A percentile compares a stretch with the other conserved stretches of the same genome.
phyloP scores from a whole-genome alignment of 1,140 invertebrate genomes.

The Globodera rostochiensis region DNA sequence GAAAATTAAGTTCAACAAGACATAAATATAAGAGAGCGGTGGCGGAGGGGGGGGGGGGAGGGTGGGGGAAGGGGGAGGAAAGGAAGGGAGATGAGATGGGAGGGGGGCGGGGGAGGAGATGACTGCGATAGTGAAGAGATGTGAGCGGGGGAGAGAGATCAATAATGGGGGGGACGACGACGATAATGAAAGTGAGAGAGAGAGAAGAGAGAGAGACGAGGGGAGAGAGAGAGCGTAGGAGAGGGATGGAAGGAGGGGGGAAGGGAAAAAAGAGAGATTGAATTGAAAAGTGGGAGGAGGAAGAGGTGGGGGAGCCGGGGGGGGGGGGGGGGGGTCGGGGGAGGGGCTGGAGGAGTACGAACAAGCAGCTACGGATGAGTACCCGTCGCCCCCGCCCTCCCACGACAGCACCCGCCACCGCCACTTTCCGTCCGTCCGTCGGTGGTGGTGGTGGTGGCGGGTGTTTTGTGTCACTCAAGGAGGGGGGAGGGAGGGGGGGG shows the following conservation, averaged over 20 bases:
- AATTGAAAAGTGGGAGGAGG: background rate
- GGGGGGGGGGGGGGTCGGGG: too few relatives aligned
- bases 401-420: background rate
- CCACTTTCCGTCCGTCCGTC: background rate
- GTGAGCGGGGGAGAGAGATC: background rate
- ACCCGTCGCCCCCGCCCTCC: background rate
- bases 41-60: background rate
- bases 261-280: background rate
- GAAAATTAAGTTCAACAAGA: conserved; percentile 7
- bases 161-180: background rate
- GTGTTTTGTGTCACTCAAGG: background rate
- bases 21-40: background rate
- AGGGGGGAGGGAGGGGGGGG: too few relatives aligned
- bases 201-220: background rate
- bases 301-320: background rate
- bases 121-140: background rate
- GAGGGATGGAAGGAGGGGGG: background rate
- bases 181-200: conserved; percentile 1
- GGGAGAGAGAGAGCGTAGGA: background rate
- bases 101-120: background rate
- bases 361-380: background rate
- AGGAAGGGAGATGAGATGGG: too few relatives aligned
- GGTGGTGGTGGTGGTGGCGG: too few relatives aligned
- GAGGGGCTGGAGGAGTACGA: too few relatives aligned
- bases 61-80: background rate